A percentile compares a stretch with the other conserved stretches of the same genome.
Conservation (phyloP, 2,113 vertebrate species). For the Spea bombifrons region DNA sequence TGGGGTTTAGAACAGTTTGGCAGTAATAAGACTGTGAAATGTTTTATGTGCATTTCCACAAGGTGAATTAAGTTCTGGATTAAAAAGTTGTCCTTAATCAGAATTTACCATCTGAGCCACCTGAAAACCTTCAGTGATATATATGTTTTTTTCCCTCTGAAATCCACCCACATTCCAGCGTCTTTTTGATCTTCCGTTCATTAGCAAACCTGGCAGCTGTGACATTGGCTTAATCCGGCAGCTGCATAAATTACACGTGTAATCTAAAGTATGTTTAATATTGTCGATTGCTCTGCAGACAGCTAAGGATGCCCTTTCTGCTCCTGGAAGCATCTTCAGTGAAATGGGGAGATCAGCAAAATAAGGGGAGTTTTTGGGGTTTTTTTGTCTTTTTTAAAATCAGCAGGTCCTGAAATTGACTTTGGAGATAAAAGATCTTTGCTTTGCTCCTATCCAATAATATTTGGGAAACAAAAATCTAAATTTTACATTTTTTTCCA, state of each 20-base stretch:
- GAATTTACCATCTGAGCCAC: constrained; percentile 60
- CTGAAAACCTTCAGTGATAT: constrained; percentile 58
- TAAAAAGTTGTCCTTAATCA: constrained; percentile 61
- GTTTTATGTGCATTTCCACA: constrained; percentile 57
- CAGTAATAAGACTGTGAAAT: constrained; percentile 29
- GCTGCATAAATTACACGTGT: constrained; percentile 54
- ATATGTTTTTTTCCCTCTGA: constrained; percentile 52
- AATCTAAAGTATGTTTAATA: constrained; percentile 60
- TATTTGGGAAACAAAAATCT: no score
- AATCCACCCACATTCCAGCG: constrained; percentile 55
- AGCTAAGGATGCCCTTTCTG: constrained; percentile 47
- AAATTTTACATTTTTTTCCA: no score
- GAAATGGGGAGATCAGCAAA: background rate
- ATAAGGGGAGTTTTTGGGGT: no score
- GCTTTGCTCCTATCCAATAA: no score
- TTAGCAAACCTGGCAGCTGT: constrained; percentile 57
- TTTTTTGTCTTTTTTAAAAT: background rate
- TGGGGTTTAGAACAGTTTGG: constrained; percentile 39
- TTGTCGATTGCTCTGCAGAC: constrained; percentile 52
- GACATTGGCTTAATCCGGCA: constrained; percentile 46
- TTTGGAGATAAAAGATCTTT: no score
- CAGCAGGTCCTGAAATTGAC: no score
- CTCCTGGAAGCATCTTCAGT: constrained; percentile 37
- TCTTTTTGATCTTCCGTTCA: constrained; percentile 57
- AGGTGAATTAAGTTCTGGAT: constrained; percentile 63